phyloP scores from a whole-genome alignment of 2,113 vertebrate species.

The Percina caprodes region DNA sequence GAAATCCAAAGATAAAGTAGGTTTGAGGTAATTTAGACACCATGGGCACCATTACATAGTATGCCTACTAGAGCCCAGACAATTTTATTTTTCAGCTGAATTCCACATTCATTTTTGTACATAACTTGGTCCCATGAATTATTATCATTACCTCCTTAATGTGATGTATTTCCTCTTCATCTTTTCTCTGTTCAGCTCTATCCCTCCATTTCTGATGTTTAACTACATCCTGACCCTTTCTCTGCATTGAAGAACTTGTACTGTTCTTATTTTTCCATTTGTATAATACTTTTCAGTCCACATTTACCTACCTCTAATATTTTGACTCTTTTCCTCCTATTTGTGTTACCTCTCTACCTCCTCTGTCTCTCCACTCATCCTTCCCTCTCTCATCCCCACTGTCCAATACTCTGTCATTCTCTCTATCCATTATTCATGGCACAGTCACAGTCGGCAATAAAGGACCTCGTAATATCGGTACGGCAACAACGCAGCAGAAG shows the following conservation, averaged over 20 bases:
- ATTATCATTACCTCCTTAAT: not conserved
- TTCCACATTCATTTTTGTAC: not conserved
- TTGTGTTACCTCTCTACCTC: constrained; percentile 16
- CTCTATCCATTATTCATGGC: constrained; percentile 83
- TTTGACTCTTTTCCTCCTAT: constrained; percentile 6
- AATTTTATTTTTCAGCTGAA: not conserved
- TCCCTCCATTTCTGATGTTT: not conserved
- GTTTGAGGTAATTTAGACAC: not conserved
- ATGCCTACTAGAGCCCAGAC: not conserved
- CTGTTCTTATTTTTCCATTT: not conserved
- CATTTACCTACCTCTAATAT: constrained; percentile 14
- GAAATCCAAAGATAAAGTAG: not conserved
- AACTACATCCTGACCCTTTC: not conserved
- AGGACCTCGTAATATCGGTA: constrained; percentile 72
- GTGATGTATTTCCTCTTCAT: not conserved
- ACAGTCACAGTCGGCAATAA: constrained; percentile 76
- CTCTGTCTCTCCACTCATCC: not conserved
- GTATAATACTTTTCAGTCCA: not conserved
- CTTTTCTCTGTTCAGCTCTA: not conserved
- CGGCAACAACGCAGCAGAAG: constrained; percentile 72
- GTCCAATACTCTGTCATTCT: constrained; percentile 70
- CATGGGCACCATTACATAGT: not conserved
- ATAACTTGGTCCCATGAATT: not conserved
- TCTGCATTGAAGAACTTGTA: not conserved
- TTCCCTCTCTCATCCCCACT: constrained; percentile 1